Conservation (phyloP, 2,797 vertebrate genomes). For the Arctocebus calabarensis region DNA sequence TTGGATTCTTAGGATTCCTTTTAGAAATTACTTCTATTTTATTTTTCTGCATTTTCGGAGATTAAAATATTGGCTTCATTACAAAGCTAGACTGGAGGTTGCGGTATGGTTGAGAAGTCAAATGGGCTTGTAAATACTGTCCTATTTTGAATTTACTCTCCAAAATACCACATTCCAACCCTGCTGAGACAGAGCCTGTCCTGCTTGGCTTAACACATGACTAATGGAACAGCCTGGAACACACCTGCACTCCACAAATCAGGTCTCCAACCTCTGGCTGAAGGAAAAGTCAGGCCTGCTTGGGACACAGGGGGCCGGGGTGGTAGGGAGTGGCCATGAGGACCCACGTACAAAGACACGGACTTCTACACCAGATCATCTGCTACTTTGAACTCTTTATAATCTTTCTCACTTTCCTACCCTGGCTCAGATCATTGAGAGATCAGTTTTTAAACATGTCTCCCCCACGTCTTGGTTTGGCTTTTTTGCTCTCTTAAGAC, state of each 20-base stretch:
- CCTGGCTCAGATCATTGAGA: background rate
- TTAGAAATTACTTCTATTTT: background rate
- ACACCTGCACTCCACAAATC: background rate
- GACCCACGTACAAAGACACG: background rate
- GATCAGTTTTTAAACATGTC: background rate
- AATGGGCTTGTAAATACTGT: background rate
- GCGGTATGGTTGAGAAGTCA: background rate
- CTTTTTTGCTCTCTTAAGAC: constrained; percentile 15
- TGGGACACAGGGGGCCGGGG: background rate
- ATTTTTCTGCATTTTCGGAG: background rate
- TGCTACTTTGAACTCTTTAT: background rate
- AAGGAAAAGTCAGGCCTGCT: background rate
- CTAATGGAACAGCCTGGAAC: background rate
- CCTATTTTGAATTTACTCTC: background rate
- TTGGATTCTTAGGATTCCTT: constrained; percentile 10
- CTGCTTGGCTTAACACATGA: background rate
- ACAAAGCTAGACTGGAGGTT: background rate
- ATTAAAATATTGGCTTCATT: background rate
- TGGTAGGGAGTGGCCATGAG: background rate
- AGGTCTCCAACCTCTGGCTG: background rate
- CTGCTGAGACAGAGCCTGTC: background rate
- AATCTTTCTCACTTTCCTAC: background rate
- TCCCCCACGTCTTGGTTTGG: background rate
- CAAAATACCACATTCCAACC: background rate
- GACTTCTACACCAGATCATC: background rate